Evolutionary conservation across 2,797 vertebrate species (phyloP).

Genomic region (Podargus strigoides): DNA sequence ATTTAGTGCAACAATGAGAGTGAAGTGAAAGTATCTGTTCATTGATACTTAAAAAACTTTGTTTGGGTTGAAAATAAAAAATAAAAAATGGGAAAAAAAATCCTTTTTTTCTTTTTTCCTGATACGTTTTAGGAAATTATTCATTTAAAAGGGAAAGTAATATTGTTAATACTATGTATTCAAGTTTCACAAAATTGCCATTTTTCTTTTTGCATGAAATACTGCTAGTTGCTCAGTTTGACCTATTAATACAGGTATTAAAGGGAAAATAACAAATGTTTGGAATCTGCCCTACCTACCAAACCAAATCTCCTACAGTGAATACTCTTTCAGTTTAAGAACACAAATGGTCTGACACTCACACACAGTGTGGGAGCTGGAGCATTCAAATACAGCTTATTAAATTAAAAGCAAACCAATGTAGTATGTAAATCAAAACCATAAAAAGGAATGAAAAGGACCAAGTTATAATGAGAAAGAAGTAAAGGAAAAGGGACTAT

Average conservation of each 20-base stretch:
- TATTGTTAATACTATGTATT: not conserved
- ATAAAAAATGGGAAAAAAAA: not conserved
- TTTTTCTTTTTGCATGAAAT: not conserved
- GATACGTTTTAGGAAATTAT: not conserved
- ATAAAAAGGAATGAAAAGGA: fast-evolving
- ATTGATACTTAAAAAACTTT: not conserved
- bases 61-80: not conserved
- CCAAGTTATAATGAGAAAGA: not conserved
- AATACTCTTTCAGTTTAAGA: not conserved
- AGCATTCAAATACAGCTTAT: not conserved
- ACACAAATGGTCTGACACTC: not conserved
- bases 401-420: not conserved
- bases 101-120: not conserved
- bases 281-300: not conserved
- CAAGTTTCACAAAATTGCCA: not conserved
- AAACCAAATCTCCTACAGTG: not conserved
- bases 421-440: not conserved
- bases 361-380: not conserved
- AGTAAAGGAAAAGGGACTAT: not conserved
- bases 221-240: not conserved
- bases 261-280: not conserved
- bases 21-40: not conserved
- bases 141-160: not conserved
- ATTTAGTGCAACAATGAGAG: not conserved
- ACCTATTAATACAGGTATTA: not conserved